Percentiles rank a stretch among this genome's conserved stretches.
These are phyloP conservation scores for Gortyna flavago DNA, from an alignment of 2,888 invertebrate genomes.

Conservation along the genomic window DNA sequence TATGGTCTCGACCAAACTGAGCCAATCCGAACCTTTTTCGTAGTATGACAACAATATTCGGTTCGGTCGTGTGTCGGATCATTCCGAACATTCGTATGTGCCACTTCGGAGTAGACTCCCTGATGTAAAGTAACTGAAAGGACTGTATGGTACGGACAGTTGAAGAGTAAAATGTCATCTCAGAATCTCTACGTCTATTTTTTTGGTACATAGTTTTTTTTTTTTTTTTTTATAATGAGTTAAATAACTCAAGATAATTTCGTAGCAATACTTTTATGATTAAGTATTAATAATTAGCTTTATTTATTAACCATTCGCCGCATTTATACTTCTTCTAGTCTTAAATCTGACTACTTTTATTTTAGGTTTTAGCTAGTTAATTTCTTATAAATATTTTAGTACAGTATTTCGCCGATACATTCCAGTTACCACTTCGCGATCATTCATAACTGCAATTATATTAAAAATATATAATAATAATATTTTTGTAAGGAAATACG, in stretches of 20 bases:
- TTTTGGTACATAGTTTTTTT: slow-evolving; percentile 3
- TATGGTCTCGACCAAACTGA: too few relatives aligned
- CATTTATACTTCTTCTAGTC: slow-evolving; percentile 57
- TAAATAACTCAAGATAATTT: background rate
- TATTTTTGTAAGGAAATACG: background rate
- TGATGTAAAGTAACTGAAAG: background rate
- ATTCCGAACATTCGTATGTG: too few relatives aligned
- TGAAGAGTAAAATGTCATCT: background rate
- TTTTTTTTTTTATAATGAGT: background rate
- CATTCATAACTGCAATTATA: background rate
- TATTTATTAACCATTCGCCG: background rate
- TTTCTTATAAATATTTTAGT: slow-evolving; percentile 9
- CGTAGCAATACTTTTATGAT: background rate
- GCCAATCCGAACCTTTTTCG: too few relatives aligned
- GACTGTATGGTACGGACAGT: background rate
- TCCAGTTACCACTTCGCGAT: slow-evolving; percentile 46
- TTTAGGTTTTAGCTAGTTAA: slow-evolving; percentile 1
- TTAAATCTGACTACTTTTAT: slow-evolving; percentile 16
- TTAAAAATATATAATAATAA: background rate
- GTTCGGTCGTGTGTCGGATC: too few relatives aligned
- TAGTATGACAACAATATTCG: too few relatives aligned
- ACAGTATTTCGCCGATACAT: slow-evolving; percentile 26
- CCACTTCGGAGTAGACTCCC: too few relatives aligned
- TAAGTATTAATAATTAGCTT: background rate
- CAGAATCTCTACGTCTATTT: slow-evolving; percentile 4